phyloP scores from a whole-genome alignment of 2,888 invertebrate species.

The Halocaridina rubra region DNA sequence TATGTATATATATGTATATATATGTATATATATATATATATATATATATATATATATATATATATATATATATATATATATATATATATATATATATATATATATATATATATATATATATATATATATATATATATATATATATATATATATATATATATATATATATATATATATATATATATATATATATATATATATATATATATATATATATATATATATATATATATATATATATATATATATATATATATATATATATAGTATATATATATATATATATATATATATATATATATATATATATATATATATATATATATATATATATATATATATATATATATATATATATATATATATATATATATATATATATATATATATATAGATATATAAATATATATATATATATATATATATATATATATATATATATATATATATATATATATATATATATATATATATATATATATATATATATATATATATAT shows the following conservation, averaged over 20 bases:
- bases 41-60: slow-evolving; percentile 22
- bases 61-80: slow-evolving; percentile 24
- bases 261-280: background rate
- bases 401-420: background rate
- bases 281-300: background rate
- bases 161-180: background rate
- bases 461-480: background rate
- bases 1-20: too few relatives aligned
- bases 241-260: background rate
- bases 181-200: background rate
- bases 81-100: slow-evolving; percentile 15
- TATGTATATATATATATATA: background rate
- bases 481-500: background rate
- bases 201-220: background rate
- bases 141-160: slow-evolving; percentile 13
- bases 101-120: slow-evolving; percentile 9
- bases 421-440: slow-evolving; percentile 15
- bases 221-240: slow-evolving; percentile 10
- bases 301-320: background rate
- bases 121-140: slow-evolving; percentile 14
- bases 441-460: background rate
- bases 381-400: background rate
- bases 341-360: background rate
- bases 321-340: slow-evolving; percentile 14
- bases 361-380: background rate